Evolutionary conservation across 1,140 invertebrate species (phyloP).

Genomic region (Trachymyrmex septentrionalis): DNA sequence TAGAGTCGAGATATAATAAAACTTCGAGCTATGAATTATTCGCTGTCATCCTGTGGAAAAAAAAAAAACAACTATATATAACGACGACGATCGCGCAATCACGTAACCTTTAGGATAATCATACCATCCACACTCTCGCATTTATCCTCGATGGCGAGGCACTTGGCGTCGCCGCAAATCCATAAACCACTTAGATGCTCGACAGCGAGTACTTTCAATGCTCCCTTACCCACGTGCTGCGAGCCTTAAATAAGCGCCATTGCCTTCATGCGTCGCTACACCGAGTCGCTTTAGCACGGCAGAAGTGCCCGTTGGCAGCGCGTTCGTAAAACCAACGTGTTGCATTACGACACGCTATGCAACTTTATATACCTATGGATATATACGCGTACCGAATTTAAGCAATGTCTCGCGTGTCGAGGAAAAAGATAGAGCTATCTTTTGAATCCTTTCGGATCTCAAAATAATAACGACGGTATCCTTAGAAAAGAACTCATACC

Average conservation of each 20-base stretch:
- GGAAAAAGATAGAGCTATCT: neutral
- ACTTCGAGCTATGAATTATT: neutral
- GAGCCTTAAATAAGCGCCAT: constrained; percentile 51
- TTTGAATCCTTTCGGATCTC: neutral
- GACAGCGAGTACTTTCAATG: constrained; percentile 54
- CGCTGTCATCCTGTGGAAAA: constrained; percentile 8
- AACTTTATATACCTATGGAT: constrained; percentile 33
- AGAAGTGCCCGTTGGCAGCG: constrained; percentile 32
- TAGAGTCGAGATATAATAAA: neutral
- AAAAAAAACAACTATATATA: constrained; percentile 42
- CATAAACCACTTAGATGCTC: constrained; percentile 57
- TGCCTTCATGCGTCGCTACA: constrained; percentile 29
- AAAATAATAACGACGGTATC: neutral
- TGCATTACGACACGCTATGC: constrained; percentile 20
- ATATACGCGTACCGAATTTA: constrained; percentile 28
- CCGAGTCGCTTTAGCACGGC: neutral
- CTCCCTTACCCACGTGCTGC: constrained; percentile 56
- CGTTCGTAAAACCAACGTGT: constrained; percentile 34
- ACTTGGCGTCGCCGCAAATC: constrained; percentile 46
- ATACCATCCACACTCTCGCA: constrained; percentile 29
- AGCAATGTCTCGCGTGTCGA: neutral
- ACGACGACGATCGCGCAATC: constrained; percentile 47
- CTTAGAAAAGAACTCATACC: neutral
- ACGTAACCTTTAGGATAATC: constrained; percentile 54
- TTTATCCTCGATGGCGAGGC: constrained; percentile 37